Base-by-base conservation (phyloP, 2,888 invertebrate species). In the Leucophora obtusa region DNA sequence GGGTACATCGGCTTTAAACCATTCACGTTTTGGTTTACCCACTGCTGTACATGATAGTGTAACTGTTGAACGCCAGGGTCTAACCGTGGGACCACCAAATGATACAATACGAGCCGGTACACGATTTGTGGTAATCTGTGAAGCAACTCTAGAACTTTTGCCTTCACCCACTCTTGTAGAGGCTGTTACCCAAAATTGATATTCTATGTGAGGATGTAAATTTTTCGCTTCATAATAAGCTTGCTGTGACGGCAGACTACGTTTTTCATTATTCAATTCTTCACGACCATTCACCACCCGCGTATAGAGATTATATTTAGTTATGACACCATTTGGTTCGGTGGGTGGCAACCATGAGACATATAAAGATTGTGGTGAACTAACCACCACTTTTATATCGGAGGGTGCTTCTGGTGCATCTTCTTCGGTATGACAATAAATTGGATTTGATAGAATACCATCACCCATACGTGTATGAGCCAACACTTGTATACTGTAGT, bases 381-480 rank as follows among this genome's bases (percentile, higher is more conserved):
- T 94, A 14, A 95, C 93, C 59, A 95, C 93, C 4, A 95, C 95
- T 90, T 96, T 96, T 82, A 96, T 94, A 85, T 95, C 95, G 5
- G 93, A 93, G 1, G 96, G 96, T 53, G 94, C 92, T 75, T 94
- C 95, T 10, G 96, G 96, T 59, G 94, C 96, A 90, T 96, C 96
- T 91, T 96, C 95, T 85, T 94, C 94, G 2, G 96, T 96, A 85
- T 93, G 93, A 86, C 96, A 95, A 87, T 92, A 94, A 43, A 93
- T 91, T 0, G 94, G 92, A 79, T 92, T 91, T 43, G 95, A 94
- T 74, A 93, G 89, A 6, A 93, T 92, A 2, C 96, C 96, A 86
- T 95, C 95, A 0, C 96, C 96, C 85, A 95, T 93, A 87, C 95
- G 92, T 0, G 96, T 96, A 88, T 92, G 95, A 0, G 96, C 95